Base-by-base conservation (phyloP, 2,113 vertebrate species). In the Thomomys bottae region DNA sequence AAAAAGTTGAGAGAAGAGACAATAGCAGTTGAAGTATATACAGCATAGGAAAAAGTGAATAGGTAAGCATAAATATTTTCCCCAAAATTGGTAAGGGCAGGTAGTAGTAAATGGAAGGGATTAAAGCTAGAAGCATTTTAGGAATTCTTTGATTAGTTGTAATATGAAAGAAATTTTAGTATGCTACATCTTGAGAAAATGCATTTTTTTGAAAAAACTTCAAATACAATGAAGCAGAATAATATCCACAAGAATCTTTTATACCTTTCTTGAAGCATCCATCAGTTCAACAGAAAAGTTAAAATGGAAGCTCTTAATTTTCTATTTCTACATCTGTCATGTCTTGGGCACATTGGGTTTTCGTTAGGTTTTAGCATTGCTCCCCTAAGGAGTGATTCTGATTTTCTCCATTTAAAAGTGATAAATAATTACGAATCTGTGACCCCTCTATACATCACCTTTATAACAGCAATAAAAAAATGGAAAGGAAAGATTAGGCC, bases 311-410 rank as follows among this genome's bases (percentile, higher is more conserved):
- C 9, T 17, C 30, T 88, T 92, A 34, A 70, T 87, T 73, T 63
- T 57, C 20, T 87, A 30, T 93, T 92, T 34, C 28, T 70, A 38
- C 49, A 57, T 8, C 34, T 87, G 81, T 30, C 72, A 94, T 30
- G 75, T 49, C 30, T 83, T 83, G 32, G 32, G 30, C n/a, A 86
- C 66, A 8, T 34, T 80, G 77, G 23, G 9, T 68, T 82, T 92
- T 84, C 67, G 61, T 36, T 76, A 34, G 36, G 82, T 89, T 12
- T 92, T 86, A 71, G 14, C 30, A 34, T 87, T 87, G 59, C 45
- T 91, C 3, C 32, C 49, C 49, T 54, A 85, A 42, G 40, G 12
- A 82, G 73, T 23, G 5, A 54, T 82, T 21, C 7, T 83, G 59
- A 87, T 80, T 80, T 38, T 64, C 23, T 64, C 30, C 63, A 63